Conservation (phyloP, 2,888 invertebrate genomes). For the Ligdia adustata region DNA sequence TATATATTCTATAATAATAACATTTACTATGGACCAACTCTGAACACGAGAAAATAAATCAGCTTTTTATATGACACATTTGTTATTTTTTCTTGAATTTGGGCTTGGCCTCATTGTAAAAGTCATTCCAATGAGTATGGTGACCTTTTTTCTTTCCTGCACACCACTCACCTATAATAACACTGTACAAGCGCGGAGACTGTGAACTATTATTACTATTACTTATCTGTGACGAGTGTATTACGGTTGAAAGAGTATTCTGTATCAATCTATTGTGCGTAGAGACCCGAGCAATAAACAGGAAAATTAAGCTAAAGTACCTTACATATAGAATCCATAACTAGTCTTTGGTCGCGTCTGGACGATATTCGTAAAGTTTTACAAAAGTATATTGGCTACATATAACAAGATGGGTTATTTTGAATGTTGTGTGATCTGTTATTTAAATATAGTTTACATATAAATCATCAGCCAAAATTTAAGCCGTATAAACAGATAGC, state of each 20-base stretch:
- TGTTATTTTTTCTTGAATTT: no score
- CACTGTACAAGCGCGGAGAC: neutral
- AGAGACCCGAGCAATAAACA: neutral
- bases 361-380: neutral
- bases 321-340: neutral
- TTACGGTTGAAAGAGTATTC: neutral
- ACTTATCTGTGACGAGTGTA: neutral
- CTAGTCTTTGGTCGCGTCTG: neutral
- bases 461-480: no score
- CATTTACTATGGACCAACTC: no score
- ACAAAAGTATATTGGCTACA: neutral
- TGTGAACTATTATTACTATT: no score
- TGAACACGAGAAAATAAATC: no score
- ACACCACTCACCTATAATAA: neutral
- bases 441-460: neutral
- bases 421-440: neutral
- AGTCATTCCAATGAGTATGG: no score
- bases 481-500: no score
- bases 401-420: neutral
- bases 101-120: no score
- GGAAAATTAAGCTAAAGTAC: neutral
- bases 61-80: no score
- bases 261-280: neutral
- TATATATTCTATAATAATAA: no score
- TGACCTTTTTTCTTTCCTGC: no score